Base-by-base conservation (phyloP, 2,888 invertebrate genomes). In the Eumacrocentrus americanus region DNA sequence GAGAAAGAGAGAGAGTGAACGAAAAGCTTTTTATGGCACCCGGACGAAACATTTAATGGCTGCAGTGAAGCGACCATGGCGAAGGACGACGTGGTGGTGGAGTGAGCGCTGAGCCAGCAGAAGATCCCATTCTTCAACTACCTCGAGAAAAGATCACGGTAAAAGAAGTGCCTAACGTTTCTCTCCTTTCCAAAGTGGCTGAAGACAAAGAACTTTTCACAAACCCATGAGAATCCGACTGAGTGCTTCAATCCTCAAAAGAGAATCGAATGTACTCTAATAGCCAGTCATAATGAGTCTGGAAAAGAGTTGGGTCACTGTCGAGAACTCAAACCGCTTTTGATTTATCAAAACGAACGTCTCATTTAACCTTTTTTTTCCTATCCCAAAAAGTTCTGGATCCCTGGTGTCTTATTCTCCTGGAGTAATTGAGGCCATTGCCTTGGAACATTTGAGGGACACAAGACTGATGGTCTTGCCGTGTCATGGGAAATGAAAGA, bases 101-200 rank as follows among this genome's bases (percentile, higher is more conserved):
- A 20, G 35, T 35, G 35, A 18, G 14, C 57, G 63, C 63, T 64
- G 62, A 66, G 62, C 60, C 58, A 62, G 63, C 64, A 61, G 56
- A 62, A 60, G 60, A 57, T 62, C 51, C 42, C 51, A 34, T 37
- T 37, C 37, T 51, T 20, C 20, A 37, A 51, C 51, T 51, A 37
- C 51, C 35, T 14, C 20, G 35, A n/a, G 18, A 51, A 51, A 51
- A 37, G 35, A 51, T 51, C 51, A 51, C 14, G 20, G 11, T 16
- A 40, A 38, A 20, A 50, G 50, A 42, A 42, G 50, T 40, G 42
- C 29, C 35, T 46, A 46, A 58, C 44, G 51, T 58, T 58, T 51
- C 35, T 34, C 34, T 42, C 40, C 23, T n/a, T 37, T 20, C 11
- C 20, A 12, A 40, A 3, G 40, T 25, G n/a, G 23, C 25, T 22